phyloP scores from a whole-genome alignment of 2,888 invertebrate species.

The Chalcosyrphus nemorum region DNA sequence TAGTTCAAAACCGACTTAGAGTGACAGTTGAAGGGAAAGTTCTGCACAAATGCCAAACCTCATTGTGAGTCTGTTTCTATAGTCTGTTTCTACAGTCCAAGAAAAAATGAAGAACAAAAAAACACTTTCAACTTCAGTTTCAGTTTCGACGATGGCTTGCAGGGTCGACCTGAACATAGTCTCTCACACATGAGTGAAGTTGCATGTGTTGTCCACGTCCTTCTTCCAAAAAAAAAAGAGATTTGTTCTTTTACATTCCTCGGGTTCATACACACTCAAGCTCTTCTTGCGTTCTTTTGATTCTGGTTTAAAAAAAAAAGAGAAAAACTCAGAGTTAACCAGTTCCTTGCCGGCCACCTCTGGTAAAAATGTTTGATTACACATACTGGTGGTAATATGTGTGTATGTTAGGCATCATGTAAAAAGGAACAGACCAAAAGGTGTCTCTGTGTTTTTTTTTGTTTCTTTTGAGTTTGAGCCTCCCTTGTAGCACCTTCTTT shows the following conservation, averaged over 20 bases:
- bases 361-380: slow-evolving; percentile 26
- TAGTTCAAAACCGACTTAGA: too few species aligned
- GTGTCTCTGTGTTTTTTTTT: slow-evolving; percentile 18
- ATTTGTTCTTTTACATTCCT: not conserved
- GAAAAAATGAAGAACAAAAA: not conserved
- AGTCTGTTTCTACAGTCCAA: too few species aligned
- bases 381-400: not conserved
- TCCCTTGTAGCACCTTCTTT: slow-evolving; percentile 49
- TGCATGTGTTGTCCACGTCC: not conserved
- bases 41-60: too few species aligned
- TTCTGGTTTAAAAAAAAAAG: slow-evolving; percentile 9
- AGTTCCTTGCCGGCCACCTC: slow-evolving; percentile 23
- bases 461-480: not conserved
- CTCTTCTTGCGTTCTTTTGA: not conserved
- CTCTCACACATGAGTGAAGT: slow-evolving; percentile 30
- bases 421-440: not conserved
- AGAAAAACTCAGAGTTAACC: slow-evolving; percentile 35
- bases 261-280: slow-evolving; percentile 2
- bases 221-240: not conserved
- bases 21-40: too few species aligned
- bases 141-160: not conserved
- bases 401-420: not conserved
- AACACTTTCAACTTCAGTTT: slow-evolving; percentile 24
- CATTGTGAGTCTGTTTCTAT: too few species aligned
- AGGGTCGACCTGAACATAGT: not conserved